Evolutionary conservation across 1,140 invertebrate genomes (phyloP), one percentile per base, ranked within the genome.

Genomic region (Eubasilissa regina): DNA sequence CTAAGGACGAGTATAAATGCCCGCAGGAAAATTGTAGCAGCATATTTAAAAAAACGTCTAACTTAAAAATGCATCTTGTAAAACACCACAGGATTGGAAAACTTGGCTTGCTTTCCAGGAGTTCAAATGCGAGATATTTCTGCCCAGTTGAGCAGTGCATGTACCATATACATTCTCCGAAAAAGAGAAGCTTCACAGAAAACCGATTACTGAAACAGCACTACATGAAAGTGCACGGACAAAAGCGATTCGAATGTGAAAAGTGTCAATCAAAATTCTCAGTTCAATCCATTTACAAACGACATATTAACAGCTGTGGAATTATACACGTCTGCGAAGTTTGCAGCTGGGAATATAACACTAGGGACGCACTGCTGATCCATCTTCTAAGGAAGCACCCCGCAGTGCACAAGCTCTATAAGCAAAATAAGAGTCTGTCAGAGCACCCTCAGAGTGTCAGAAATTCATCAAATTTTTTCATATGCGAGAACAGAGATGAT

Each of bases 171-270:
- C 25, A 47, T 8, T 21, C 48, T 0, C 10, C 17, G 10, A 17
- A 15, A 1, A 43, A 19, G 1, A 73, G 64, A 21, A 51, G 43
- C 19, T 81, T 81, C 48, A 21, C 44, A 6, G 21, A 73, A 4
- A 62, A 70, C n/a, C 75, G 75, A 15, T 48, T 81, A 9, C 15
- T 81, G 35, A 77, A 81, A 17, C 80, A 81, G 47, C 80, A 81
- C 53, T 81, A 74, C 21, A 58, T 66, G 68, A 81, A 81, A 48
- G 75, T 81, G 7, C 80, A 81, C 51, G 80, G 75, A 19, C n/a
- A 35, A 12, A 77, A 78, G 48, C 12, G n/a, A 15, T 81, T 47
- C 43, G 17, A 45, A 17, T 81, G 80, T 56, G 70, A 47, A 11
- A 70, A 73, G n/a, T 81, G 80, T 21, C 53, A 56, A 0, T 35